Evolutionary conservation across 2,113 vertebrate species (phyloP).

Genomic region (Vombatus ursinus): DNA sequence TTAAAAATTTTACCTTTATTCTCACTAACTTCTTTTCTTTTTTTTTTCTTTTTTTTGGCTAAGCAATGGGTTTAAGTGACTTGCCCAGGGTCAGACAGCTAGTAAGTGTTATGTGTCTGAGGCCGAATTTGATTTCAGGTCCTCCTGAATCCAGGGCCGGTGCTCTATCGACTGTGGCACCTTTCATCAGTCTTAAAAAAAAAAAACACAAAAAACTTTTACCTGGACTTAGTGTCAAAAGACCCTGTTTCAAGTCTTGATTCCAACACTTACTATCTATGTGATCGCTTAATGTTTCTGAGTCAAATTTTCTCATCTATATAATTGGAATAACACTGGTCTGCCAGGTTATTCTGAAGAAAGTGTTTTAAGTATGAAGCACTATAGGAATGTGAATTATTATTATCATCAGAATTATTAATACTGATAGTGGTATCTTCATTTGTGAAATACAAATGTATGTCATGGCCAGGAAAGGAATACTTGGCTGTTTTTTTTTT

Average conservation of each 20-base stretch:
- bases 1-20: no score
- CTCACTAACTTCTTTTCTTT: no score
- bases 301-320: not conserved
- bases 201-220: not conserved
- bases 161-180: no score
- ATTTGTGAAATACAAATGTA: not conserved
- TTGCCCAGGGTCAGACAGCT: no score
- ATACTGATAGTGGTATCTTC: not conserved
- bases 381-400: not conserved
- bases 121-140: no score
- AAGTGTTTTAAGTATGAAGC: not conserved
- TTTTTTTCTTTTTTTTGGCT: no score
- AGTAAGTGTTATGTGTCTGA: no score
- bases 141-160: no score
- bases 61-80: no score
- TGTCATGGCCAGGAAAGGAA: not conserved
- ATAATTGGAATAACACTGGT: not conserved
- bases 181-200: no score
- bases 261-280: not conserved
- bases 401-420: not conserved
- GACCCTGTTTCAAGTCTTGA: not conserved
- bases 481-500: not conserved
- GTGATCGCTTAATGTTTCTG: not conserved
- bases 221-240: not conserved
- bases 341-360: not conserved